Evolutionary conservation across 2,888 invertebrate species (phyloP).

Genomic region (Drosophila quinaria): DNA sequence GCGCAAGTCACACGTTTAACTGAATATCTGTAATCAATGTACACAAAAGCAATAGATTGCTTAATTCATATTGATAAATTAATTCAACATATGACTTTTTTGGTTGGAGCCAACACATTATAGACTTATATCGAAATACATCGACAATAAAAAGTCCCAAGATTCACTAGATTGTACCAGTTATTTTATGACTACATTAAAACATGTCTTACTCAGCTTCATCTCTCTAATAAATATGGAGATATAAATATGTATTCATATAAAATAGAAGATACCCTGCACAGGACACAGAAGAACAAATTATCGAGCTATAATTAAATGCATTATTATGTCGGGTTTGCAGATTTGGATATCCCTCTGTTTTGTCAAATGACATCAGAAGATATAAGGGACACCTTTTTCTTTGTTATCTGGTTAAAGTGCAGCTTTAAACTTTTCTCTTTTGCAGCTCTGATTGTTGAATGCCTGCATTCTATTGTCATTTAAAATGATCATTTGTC

Average conservation of each 20-base stretch:
- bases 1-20: not conserved
- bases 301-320: no score
- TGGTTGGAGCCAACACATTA: not conserved
- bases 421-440: not conserved
- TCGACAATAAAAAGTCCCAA: not conserved
- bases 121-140: not conserved
- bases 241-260: no score
- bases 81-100: not conserved
- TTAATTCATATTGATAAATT: not conserved
- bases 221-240: no score
- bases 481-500: not conserved
- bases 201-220: no score
- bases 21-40: not conserved
- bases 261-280: no score
- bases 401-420: not conserved
- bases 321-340: no score
- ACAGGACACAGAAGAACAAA: no score
- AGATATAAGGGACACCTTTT: not conserved
- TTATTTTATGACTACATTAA: not conserved
- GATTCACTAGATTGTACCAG: not conserved
- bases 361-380: not conserved
- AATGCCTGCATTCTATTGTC: not conserved
- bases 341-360: no score
- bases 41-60: not conserved
- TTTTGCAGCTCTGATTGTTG: not conserved